phyloP scores from a whole-genome alignment of 2,113 vertebrate genomes.

The Trogon surrucura region DNA sequence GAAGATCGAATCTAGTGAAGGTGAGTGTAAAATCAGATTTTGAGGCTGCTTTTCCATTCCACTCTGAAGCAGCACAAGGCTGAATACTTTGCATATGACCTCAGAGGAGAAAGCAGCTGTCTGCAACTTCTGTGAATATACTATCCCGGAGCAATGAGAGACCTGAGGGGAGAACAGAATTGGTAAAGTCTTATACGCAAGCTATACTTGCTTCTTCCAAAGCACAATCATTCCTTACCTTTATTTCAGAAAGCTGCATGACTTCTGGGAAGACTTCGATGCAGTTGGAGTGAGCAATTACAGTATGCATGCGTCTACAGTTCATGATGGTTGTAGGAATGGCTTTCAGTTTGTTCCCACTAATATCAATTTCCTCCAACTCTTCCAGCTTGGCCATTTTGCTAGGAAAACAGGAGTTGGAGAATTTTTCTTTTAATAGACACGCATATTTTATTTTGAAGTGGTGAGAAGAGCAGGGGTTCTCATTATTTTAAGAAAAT shows the following conservation, averaged over 20 bases:
- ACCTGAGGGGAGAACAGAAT: background rate
- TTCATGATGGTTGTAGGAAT: slow-evolving; percentile 95
- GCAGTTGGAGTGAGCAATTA: slow-evolving; percentile 95
- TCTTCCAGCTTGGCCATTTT: slow-evolving; percentile 99
- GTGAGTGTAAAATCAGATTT: background rate
- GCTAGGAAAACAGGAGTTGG: slow-evolving; percentile 71
- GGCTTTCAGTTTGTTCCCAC: slow-evolving; percentile 96
- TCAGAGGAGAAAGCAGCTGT: background rate
- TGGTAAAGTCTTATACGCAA: background rate
- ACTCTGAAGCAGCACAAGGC: background rate
- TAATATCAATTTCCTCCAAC: slow-evolving; percentile 95
- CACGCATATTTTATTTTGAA: background rate
- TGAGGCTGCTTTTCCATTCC: background rate
- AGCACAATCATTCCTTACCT: slow-evolving; percentile 75
- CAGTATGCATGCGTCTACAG: slow-evolving; percentile 93
- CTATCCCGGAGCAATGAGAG: background rate
- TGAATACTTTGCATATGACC: background rate
- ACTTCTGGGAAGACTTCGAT: slow-evolving; percentile 98
- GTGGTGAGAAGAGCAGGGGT: background rate
- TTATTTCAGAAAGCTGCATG: slow-evolving; percentile 97
- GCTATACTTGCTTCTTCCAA: background rate
- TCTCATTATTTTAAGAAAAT: slow-evolving; percentile 8
- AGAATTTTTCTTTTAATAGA: background rate
- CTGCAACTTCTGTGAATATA: background rate
- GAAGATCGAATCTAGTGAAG: background rate